Evolutionary conservation across 2,888 invertebrate species (phyloP).

Genomic region (Caenorhabditis sp.): DNA sequence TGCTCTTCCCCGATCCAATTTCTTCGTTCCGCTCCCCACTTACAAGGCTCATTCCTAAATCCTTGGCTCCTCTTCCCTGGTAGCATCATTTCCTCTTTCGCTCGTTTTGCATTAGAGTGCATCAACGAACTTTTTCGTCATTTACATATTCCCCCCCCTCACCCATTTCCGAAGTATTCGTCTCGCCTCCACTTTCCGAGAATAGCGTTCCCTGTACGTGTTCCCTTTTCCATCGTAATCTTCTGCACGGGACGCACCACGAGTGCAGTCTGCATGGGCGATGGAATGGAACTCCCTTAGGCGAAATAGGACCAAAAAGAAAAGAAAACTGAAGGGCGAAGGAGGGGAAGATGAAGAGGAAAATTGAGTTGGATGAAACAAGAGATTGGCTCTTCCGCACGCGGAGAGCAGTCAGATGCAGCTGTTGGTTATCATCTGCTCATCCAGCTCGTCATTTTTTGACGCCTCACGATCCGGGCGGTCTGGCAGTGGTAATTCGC

Average conservation of each 20-base stretch:
- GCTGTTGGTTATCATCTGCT: constrained; percentile 24
- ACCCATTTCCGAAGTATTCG: not conserved
- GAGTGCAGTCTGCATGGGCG: not conserved
- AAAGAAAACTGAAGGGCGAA: too few species aligned
- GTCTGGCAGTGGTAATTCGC: constrained; percentile 1
- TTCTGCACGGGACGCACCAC: too few species aligned
- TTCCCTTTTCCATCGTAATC: too few species aligned
- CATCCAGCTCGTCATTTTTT: constrained; percentile 31
- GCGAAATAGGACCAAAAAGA: constrained; percentile 31
- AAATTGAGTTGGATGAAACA: constrained; percentile 43
- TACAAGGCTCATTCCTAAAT: not conserved
- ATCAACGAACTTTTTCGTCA: constrained; percentile 23
- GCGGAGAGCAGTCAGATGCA: constrained; percentile 6
- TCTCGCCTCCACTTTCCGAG: too few species aligned
- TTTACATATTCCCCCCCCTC: not conserved
- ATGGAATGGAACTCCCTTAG: constrained; percentile 16
- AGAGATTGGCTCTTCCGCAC: constrained; percentile 38
- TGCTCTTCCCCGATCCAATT: not conserved
- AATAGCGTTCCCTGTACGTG: too few species aligned
- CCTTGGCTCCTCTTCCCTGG: not conserved
- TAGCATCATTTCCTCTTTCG: constrained; percentile 39
- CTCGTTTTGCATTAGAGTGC: constrained; percentile 22
- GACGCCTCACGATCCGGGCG: constrained; percentile 36
- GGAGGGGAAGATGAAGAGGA: not conserved
- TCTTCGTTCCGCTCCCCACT: not conserved